Base-by-base conservation (phyloP, 2,113 vertebrate species). In the Dasyurus viverrinus region DNA sequence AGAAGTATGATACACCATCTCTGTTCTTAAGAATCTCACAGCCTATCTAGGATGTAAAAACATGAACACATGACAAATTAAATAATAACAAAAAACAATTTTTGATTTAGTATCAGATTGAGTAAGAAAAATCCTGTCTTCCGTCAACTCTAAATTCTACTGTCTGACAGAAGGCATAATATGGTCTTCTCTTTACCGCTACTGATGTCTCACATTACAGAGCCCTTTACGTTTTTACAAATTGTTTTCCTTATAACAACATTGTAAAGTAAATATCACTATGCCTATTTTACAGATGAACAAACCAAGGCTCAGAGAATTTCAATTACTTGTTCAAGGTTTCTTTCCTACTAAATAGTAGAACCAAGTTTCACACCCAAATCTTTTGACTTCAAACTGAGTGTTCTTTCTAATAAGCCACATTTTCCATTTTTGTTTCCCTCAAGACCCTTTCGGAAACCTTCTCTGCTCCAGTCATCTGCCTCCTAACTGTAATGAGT, bases 221-320 rank as follows among this genome's bases (percentile, higher is more conserved):
- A 54, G 8, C 90, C 92, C 57, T 47, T 90, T 68, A 25, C 93
- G 11, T 9, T 60, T 48, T 27, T 90, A 90, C 42, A 68, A 46
- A 47, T 47, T 54, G 14, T 94, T 91, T 94, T 60, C 92, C 42
- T 52, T 60, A 53, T 89, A 48, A 9, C 48, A 25, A n/a, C 55
- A 42, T 36, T 53, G 22, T 12, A 10, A 94, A 23, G 24, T 48
- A 22, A 54, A 9, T 53, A 6, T 52, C 95, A 52, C 53, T 90
- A 30, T 19, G 76, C 46, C 60, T 89, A 53, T 89, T 54, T 93
- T 93, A 92, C 26, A 94, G 19, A 89, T 36, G 46, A 92, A 89
- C 93, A 94, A 68, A 95, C 89, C 23, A 48, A 94, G 24, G 24
- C 12, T 76, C 53, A 89, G 54, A 91, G n/a, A 57, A 55, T 25